These are phyloP conservation scores for Drosophila aff. DNA, from an alignment of 1,140 invertebrate species.

Conservation along the genomic window DNA sequence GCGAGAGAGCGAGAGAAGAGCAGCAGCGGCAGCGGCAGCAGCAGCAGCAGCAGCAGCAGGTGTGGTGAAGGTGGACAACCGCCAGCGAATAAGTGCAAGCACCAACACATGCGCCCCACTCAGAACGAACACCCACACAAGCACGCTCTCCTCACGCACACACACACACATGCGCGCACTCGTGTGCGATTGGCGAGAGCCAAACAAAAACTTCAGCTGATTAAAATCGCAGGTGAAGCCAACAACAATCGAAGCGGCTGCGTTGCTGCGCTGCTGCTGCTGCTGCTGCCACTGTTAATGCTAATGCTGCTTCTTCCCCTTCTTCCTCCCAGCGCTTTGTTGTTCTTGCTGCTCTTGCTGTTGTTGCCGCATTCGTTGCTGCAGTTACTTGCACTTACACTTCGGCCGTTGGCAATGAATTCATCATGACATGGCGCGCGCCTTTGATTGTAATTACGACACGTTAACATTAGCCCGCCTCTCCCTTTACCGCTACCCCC, in stretches of 20 bases:
- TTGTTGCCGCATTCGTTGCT: slow-evolving; percentile 23
- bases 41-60: slow-evolving; percentile 75
- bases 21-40: slow-evolving; percentile 42
- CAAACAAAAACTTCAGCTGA: slow-evolving; percentile 67
- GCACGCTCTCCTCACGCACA: background rate
- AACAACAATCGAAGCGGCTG: slow-evolving; percentile 35
- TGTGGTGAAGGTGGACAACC: slow-evolving; percentile 73
- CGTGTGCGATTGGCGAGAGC: slow-evolving; percentile 28
- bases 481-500: background rate
- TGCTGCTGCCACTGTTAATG: slow-evolving; percentile 8
- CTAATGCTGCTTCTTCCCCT: slow-evolving; percentile 2
- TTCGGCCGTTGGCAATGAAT: slow-evolving; percentile 65
- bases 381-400: slow-evolving; percentile 43
- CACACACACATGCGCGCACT: background rate
- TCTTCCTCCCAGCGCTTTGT: background rate
- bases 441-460: slow-evolving; percentile 77
- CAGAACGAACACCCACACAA: slow-evolving; percentile 15
- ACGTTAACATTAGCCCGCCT: slow-evolving; percentile 47
- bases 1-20: slow-evolving; percentile 19
- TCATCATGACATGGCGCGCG: slow-evolving; percentile 60
- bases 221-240: slow-evolving; percentile 76
- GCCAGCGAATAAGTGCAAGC: slow-evolving; percentile 33
- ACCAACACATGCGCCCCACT: slow-evolving; percentile 15
- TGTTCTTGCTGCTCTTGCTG: slow-evolving; percentile 2
- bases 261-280: slow-evolving; percentile 6